phyloP scores from a whole-genome alignment of 2,797 vertebrate genomes.

The Notolepis coatsorum region DNA sequence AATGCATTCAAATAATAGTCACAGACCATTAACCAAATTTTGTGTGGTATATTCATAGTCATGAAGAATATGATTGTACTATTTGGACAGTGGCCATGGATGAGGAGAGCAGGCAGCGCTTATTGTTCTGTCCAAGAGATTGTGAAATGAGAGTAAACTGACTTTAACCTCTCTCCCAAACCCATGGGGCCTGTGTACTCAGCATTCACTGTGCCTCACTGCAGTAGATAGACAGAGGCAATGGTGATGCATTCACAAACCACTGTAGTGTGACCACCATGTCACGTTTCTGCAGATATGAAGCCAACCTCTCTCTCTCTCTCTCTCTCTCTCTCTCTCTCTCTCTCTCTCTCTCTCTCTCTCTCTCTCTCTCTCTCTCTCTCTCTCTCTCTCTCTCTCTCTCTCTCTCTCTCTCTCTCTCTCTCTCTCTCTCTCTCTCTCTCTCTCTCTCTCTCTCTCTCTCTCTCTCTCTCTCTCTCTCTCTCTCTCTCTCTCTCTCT shows the following conservation, averaged over 20 bases:
- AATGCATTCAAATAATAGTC: no score
- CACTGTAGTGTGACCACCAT: constrained; percentile 48
- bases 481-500: constrained; percentile 30
- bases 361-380: constrained; percentile 31
- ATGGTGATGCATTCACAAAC: constrained; percentile 45
- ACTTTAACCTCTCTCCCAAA: constrained; percentile 40
- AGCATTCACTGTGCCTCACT: constrained; percentile 34
- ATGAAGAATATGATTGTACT: neutral
- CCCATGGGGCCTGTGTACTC: constrained; percentile 16
- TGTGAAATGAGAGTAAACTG: constrained; percentile 47
- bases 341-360: constrained; percentile 31
- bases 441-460: constrained; percentile 31
- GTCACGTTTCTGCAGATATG: constrained; percentile 39
- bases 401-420: constrained; percentile 31
- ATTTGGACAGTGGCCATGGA: no score
- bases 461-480: constrained; percentile 31
- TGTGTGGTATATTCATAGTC: neutral
- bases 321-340: constrained; percentile 31
- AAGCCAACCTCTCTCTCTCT: constrained; percentile 25
- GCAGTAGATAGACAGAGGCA: constrained; percentile 29
- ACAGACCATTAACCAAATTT: no score
- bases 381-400: constrained; percentile 31
- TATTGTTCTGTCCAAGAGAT: constrained; percentile 47
- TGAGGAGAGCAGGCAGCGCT: neutral
- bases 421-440: constrained; percentile 31